Evolutionary conservation across 2,888 invertebrate species (phyloP).

Genomic region (Acleris literana): DNA sequence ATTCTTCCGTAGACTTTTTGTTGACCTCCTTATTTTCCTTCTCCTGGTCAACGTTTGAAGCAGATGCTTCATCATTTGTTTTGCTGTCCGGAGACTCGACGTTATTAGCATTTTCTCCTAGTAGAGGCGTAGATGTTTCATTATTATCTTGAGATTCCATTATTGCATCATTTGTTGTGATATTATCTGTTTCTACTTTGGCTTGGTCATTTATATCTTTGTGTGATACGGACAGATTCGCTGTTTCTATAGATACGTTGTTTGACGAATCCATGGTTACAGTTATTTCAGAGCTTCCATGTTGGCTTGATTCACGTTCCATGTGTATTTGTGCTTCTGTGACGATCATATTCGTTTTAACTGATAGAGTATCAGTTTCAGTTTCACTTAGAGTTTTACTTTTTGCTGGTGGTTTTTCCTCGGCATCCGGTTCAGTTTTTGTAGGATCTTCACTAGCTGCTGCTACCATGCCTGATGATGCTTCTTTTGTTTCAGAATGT

Average conservation of each 20-base stretch:
- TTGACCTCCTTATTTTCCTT: slow-evolving; percentile 33
- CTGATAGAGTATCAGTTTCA: slow-evolving; percentile 76
- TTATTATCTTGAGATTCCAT: slow-evolving; percentile 38
- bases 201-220: slow-evolving; percentile 58
- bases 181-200: slow-evolving; percentile 41
- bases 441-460: slow-evolving; percentile 39
- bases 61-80: slow-evolving; percentile 31
- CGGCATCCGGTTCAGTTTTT: slow-evolving; percentile 57
- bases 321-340: slow-evolving; percentile 82
- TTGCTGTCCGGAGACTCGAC: slow-evolving; percentile 35
- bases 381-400: slow-evolving; percentile 71
- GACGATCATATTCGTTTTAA: slow-evolving; percentile 77
- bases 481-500: slow-evolving; percentile 52
- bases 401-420: slow-evolving; percentile 55
- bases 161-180: slow-evolving; percentile 19
- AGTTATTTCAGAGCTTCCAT: slow-evolving; percentile 73
- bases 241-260: slow-evolving; percentile 73
- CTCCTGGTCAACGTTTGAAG: slow-evolving; percentile 25
- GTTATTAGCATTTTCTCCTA: slow-evolving; percentile 33
- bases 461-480: slow-evolving; percentile 44
- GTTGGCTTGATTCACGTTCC: slow-evolving; percentile 72
- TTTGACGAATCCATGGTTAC: slow-evolving; percentile 74
- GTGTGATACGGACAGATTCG: slow-evolving; percentile 68
- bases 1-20: slow-evolving; percentile 9
- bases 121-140: slow-evolving; percentile 38